These are phyloP conservation scores for Liparis tanakae DNA, from an alignment of 2,797 vertebrate species.

Conservation along the genomic window DNA sequence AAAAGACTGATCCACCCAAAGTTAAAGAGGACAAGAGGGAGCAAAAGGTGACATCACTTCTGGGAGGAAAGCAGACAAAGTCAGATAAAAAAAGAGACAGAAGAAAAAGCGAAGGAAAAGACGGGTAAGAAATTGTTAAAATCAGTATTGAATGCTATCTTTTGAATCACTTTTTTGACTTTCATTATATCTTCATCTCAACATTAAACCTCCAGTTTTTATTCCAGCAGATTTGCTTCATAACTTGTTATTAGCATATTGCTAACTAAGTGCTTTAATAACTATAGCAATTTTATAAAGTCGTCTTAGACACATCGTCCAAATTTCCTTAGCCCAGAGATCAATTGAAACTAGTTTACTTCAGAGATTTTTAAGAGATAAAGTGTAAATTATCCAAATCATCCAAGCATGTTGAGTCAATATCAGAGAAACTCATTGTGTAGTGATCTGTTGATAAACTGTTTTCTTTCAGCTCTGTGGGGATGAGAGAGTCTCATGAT, in stretches of 20 bases:
- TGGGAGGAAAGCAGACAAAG: slow-evolving; percentile 88
- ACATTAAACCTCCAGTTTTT: slow-evolving; percentile 51
- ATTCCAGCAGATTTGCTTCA: slow-evolving; percentile 61
- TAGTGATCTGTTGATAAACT: slow-evolving; percentile 84
- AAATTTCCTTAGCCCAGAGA: slow-evolving; percentile 77
- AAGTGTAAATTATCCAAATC: slow-evolving; percentile 84
- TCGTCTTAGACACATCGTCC: slow-evolving; percentile 78
- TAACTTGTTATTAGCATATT: slow-evolving; percentile 39
- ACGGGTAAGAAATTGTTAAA: slow-evolving; percentile 71
- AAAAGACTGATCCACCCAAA: slow-evolving; percentile 85
- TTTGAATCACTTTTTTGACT: slow-evolving; percentile 27
- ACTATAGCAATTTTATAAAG: slow-evolving; percentile 79
- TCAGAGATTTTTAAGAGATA: slow-evolving; percentile 79
- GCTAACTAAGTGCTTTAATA: slow-evolving; percentile 74
- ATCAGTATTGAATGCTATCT: background rate
- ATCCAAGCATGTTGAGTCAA: slow-evolving; percentile 86
- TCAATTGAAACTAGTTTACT: slow-evolving; percentile 68
- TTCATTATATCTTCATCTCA: slow-evolving; percentile 43
- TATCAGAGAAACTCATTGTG: slow-evolving; percentile 83
- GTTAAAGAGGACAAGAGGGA: slow-evolving; percentile 89
- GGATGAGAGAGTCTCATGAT: slow-evolving; percentile 88
- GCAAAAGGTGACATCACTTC: slow-evolving; percentile 84
- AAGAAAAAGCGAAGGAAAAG: slow-evolving; percentile 86
- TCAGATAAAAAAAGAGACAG: slow-evolving; percentile 88
- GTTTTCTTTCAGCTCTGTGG: slow-evolving; percentile 86